Percentiles rank a stretch among this genome's conserved stretches.
phyloP scores from a whole-genome alignment of 2,113 vertebrate species.

The Phalacrocorax carbo region DNA sequence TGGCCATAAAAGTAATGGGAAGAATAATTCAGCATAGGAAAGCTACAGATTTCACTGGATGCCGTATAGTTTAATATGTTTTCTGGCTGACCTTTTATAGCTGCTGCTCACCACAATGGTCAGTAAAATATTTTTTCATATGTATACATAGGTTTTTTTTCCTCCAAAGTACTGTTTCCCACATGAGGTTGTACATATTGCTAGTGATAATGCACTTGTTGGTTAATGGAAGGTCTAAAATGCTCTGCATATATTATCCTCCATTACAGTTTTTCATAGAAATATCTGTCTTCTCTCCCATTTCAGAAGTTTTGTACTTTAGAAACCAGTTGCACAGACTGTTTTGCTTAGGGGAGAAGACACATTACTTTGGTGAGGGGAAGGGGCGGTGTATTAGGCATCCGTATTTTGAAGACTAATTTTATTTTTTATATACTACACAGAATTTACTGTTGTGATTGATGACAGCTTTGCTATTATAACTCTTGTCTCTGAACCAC shows the following conservation, averaged over 20 bases:
- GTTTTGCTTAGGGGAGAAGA: not conserved
- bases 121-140: not conserved
- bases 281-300: not conserved
- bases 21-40: not conserved
- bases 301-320: not conserved
- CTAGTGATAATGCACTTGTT: not conserved
- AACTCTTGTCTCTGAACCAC: not conserved
- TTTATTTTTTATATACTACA: not conserved
- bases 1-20: not conserved
- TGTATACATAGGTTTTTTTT: not conserved
- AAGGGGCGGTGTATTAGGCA: not conserved
- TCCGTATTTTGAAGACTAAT: not conserved
- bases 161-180: not conserved
- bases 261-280: not conserved
- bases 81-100: not conserved
- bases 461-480: constrained; percentile 15
- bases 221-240: not conserved
- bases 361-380: not conserved
- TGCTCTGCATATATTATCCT: rapidly evolving
- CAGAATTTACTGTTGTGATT: not conserved
- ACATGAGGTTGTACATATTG: not conserved
- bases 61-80: not conserved
- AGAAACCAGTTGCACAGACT: not conserved
- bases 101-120: not conserved
- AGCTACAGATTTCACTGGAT: not conserved